Evolutionary conservation across 2,113 vertebrate species (phyloP).

Genomic region (Scortum barcoo): DNA sequence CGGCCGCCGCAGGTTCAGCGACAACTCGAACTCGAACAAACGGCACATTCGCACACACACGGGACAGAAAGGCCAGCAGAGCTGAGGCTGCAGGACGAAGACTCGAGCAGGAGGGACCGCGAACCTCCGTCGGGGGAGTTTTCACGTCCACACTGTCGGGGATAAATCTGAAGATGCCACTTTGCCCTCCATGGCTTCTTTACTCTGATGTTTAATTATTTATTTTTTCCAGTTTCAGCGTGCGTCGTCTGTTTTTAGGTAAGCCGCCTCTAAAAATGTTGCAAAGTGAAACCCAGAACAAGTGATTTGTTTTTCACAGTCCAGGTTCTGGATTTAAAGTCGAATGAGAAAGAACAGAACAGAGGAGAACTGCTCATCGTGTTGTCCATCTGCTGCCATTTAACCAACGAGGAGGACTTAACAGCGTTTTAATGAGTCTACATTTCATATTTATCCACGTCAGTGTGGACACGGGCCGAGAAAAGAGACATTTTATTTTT

Average conservation of each 20-base stretch:
- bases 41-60: conserved; percentile 59
- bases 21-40: conserved; percentile 74
- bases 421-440: background rate
- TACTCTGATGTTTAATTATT: background rate
- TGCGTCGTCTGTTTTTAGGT: background rate
- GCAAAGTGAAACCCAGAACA: background rate
- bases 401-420: background rate
- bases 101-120: background rate
- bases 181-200: background rate
- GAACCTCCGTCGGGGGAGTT: background rate
- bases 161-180: background rate
- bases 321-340: background rate
- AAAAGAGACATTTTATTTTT: conserved; percentile 17
- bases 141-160: background rate
- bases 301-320: background rate
- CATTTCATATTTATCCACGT: background rate
- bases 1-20: conserved; percentile 66
- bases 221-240: background rate
- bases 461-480: background rate
- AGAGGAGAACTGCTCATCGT: no score
- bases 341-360: background rate
- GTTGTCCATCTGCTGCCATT: background rate
- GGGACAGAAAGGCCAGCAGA: conserved; percentile 1
- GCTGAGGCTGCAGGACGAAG: conserved; percentile 1
- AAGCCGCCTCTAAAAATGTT: background rate